Percentiles rank a stretch among this genome's conserved stretches.
phyloP scores from a whole-genome alignment of 2,113 vertebrate species.

The Halcyon senegalensis region DNA sequence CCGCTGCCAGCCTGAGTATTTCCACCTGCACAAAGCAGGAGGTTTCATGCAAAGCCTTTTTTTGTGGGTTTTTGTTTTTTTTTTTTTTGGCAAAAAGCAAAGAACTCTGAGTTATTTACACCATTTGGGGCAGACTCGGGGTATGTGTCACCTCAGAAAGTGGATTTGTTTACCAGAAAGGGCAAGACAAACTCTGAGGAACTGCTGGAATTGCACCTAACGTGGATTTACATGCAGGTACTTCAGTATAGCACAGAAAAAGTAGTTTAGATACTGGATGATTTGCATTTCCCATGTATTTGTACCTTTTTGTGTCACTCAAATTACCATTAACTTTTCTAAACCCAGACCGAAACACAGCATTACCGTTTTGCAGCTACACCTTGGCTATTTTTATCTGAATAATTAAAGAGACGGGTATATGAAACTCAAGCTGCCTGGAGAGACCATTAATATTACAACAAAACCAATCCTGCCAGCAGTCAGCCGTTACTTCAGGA shows the following conservation, averaged over 20 bases:
- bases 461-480: constrained; percentile 15
- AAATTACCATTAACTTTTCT: background rate
- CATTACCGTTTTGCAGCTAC: background rate
- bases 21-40: background rate
- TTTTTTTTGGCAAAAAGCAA: background rate
- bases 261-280: background rate
- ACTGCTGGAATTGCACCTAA: background rate
- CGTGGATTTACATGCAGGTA: background rate
- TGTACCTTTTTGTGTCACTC: background rate
- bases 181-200: background rate
- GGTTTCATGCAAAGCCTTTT: background rate
- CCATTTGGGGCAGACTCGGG: background rate
- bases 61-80: too few relatives aligned
- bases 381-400: constrained; percentile 24
- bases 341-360: background rate
- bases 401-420: background rate
- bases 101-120: background rate
- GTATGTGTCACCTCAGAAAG: background rate
- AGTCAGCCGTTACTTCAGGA: background rate
- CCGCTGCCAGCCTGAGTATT: background rate
- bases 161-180: background rate
- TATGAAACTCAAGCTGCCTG: background rate
- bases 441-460: constrained; percentile 55
- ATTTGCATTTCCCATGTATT: background rate
- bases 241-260: background rate